phyloP scores from a whole-genome alignment of 2,113 vertebrate species.

The Ceyx margarethae region DNA sequence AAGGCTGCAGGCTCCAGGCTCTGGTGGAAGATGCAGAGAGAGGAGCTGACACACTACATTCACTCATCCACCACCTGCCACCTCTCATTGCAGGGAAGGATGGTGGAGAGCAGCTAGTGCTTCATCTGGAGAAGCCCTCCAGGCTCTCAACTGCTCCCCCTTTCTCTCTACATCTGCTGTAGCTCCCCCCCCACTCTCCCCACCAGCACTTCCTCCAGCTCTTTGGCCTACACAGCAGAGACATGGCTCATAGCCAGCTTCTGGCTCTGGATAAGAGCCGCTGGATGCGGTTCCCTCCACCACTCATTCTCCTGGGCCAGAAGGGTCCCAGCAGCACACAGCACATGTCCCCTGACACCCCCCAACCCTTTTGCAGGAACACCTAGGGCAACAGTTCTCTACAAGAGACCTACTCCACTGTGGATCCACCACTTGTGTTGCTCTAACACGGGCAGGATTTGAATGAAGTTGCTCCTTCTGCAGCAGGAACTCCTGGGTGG shows the following conservation, averaged over 20 bases:
- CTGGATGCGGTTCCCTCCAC: neutral
- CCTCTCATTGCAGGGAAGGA: neutral
- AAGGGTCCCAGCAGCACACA: neutral
- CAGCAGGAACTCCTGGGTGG: neutral
- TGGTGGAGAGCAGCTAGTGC: neutral
- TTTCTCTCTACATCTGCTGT: neutral
- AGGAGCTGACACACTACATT: neutral
- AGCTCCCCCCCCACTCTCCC: neutral
- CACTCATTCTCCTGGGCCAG: neutral
- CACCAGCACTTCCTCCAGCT: neutral
- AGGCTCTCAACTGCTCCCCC: neutral
- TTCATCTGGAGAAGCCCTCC: neutral
- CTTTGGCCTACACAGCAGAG: neutral
- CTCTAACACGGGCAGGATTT: neutral
- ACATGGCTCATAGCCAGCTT: neutral
- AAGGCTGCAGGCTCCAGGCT: neutral
- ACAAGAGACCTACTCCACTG: neutral
- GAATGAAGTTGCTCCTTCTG: neutral
- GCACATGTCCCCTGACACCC: neutral
- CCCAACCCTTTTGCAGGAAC: neutral
- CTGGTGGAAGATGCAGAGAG: neutral
- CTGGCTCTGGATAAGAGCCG: neutral
- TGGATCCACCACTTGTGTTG: neutral
- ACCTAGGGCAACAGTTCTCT: neutral
- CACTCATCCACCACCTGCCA: neutral